Conservation (phyloP, 2,797 vertebrate genomes). For the Scolopax rusticola region DNA sequence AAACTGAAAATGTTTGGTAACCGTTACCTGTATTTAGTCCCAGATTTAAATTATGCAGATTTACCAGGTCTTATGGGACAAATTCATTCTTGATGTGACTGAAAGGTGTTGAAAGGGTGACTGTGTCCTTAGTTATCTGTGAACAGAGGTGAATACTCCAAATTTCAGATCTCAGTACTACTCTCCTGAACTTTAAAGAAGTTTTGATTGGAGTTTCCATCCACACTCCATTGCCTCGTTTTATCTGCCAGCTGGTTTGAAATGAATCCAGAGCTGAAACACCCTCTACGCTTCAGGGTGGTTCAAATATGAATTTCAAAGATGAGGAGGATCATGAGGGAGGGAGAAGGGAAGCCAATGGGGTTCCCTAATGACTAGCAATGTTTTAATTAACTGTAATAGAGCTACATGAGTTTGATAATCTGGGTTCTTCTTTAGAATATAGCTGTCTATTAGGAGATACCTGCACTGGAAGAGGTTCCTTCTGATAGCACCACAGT, state of each 20-base stretch:
- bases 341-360: background rate
- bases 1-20: background rate
- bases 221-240: background rate
- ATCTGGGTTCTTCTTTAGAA: background rate
- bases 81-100: background rate
- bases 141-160: background rate
- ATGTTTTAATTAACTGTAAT: background rate
- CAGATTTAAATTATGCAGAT: background rate
- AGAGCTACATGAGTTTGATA: background rate
- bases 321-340: background rate
- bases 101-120: background rate
- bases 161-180: background rate
- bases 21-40: background rate
- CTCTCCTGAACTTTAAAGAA: background rate
- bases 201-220: background rate
- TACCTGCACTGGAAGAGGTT: background rate
- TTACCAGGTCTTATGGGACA: background rate
- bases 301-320: constrained; percentile 3
- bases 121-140: background rate
- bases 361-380: background rate
- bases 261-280: background rate
- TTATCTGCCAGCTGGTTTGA: background rate
- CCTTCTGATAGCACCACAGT: background rate
- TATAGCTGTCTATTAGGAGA: background rate
- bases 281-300: background rate